phyloP scores from a whole-genome alignment of 2,888 invertebrate species.

The Athetis lepigone region DNA sequence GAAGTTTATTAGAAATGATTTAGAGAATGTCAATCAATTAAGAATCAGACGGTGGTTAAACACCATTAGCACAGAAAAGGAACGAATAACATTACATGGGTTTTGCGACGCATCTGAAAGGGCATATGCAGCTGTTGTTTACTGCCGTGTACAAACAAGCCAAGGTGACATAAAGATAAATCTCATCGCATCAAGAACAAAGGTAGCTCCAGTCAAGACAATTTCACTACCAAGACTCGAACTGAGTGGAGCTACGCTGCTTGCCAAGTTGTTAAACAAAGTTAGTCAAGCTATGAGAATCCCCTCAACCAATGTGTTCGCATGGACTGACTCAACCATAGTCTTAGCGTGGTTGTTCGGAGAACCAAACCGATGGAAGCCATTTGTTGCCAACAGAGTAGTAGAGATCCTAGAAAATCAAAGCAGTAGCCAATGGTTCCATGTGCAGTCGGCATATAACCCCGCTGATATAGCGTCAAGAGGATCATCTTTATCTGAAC shows the following conservation, averaged over 20 bases:
- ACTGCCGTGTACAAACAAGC: constrained; percentile 37
- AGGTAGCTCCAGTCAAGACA: constrained; percentile 62
- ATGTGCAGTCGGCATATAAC: constrained; percentile 50
- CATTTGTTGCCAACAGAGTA: constrained; percentile 52
- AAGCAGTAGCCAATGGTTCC: constrained; percentile 42
- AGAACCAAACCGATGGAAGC: constrained; percentile 56
- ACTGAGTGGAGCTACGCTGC: constrained; percentile 55
- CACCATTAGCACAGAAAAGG: constrained; percentile 15
- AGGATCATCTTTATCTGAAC: constrained; percentile 35
- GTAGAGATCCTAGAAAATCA: constrained; percentile 49
- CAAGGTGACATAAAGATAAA: constrained; percentile 33
- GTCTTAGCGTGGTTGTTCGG: constrained; percentile 53
- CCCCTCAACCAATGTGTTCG: constrained; percentile 29
- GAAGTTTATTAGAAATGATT: constrained; percentile 22
- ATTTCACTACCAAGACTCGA: constrained; percentile 60
- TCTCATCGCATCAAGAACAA: constrained; percentile 58
- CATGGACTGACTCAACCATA: constrained; percentile 38
- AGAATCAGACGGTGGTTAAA: constrained; percentile 26
- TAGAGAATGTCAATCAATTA: constrained; percentile 20
- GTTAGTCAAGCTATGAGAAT: constrained; percentile 53
- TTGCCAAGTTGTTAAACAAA: constrained; percentile 52
- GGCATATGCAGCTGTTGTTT: constrained; percentile 24
- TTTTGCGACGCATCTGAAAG: constrained; percentile 50
- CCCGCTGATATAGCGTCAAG: constrained; percentile 59
- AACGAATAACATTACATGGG: constrained; percentile 33